Conservation (phyloP, 2,797 vertebrate species). For the Brachymystax lenok region DNA sequence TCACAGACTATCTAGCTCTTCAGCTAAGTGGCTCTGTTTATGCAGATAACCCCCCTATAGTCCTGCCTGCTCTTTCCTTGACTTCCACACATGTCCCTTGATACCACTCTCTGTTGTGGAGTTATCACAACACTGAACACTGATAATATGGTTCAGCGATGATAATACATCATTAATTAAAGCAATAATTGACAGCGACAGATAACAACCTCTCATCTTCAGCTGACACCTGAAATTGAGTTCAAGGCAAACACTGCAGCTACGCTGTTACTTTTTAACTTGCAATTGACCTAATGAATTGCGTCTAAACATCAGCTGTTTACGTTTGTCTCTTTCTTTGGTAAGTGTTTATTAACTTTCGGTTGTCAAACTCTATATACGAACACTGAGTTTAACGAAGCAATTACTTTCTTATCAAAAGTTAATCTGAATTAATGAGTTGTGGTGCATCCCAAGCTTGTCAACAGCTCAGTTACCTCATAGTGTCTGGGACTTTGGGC, state of each 20-base stretch:
- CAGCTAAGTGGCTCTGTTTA: neutral
- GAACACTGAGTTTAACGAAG: conserved; percentile 14
- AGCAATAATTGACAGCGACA: neutral
- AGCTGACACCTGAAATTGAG: conserved; percentile 7
- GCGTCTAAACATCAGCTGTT: conserved; percentile 30
- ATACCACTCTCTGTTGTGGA: neutral
- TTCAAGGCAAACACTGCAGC: neutral
- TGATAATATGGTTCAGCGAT: neutral
- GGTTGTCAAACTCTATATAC: conserved; percentile 13
- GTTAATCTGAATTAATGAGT: conserved; percentile 35
- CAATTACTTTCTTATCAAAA: conserved; percentile 46
- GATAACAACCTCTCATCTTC: neutral
- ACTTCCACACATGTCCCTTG: neutral
- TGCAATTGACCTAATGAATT: conserved; percentile 19
- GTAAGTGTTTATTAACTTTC: conserved; percentile 34
- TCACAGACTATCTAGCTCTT: neutral
- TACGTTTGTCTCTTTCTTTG: conserved; percentile 12
- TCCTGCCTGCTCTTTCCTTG: neutral
- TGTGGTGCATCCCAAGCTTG: conserved; percentile 20
- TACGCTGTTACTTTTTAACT: conserved; percentile 20
- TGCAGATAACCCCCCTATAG: neutral
- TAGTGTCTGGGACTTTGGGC: neutral
- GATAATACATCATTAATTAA: neutral
- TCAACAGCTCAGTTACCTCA: conserved; percentile 10
- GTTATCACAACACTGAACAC: neutral